phyloP scores from a whole-genome alignment of 2,797 vertebrate genomes.

The Iguana delicatissima region DNA sequence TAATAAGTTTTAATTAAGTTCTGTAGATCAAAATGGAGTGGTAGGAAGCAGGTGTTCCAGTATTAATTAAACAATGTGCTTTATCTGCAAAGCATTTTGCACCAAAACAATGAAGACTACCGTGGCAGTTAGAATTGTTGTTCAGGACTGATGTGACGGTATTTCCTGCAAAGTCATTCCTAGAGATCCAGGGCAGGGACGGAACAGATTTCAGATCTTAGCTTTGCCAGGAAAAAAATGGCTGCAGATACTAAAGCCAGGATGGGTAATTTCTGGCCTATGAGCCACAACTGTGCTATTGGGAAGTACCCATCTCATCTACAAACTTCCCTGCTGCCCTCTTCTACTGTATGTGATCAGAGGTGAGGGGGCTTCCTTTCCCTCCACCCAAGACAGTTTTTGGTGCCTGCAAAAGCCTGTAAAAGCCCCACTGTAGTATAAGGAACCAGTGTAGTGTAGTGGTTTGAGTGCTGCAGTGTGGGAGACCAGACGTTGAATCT shows the following conservation, averaged over 20 bases:
- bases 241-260: background rate
- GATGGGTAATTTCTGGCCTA: too few relatives aligned
- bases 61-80: conserved; percentile 54
- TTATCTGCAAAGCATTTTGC: conserved; percentile 44
- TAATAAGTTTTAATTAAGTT: conserved; percentile 72
- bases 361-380: too few relatives aligned
- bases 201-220: conserved; percentile 37
- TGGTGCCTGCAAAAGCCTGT: too few relatives aligned
- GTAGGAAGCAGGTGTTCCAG: conserved; percentile 57
- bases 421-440: too few relatives aligned
- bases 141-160: conserved; percentile 34
- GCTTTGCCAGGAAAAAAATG: background rate
- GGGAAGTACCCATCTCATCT: too few relatives aligned
- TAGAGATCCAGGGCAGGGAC: background rate
- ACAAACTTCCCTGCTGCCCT: too few relatives aligned
- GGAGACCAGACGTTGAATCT: too few relatives aligned
- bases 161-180: conserved; percentile 44
- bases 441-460: too few relatives aligned
- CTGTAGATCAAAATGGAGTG: conserved; percentile 30
- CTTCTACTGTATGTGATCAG: too few relatives aligned
- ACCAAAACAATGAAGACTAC: conserved; percentile 46
- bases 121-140: conserved; percentile 30
- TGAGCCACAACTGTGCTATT: too few relatives aligned
- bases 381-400: too few relatives aligned
- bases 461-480: too few relatives aligned